These are phyloP conservation scores for Muntiacus reevesi DNA, from an alignment of 2,113 vertebrate species.

Conservation along the genomic window DNA sequence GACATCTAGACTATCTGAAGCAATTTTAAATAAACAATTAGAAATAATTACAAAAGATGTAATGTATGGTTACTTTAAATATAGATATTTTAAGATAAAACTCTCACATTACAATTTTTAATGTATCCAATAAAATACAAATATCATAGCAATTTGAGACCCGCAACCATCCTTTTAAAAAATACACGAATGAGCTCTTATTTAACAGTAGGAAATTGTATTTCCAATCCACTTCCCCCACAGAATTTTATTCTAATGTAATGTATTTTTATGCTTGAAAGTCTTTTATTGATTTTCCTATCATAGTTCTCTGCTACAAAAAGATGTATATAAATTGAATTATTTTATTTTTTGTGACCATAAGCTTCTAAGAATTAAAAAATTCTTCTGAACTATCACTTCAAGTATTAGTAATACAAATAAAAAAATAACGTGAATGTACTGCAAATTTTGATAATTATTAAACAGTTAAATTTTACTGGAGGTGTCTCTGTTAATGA, in stretches of 20 bases:
- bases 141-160: constrained; percentile 52
- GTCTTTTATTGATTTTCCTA: constrained; percentile 74
- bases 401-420: constrained; percentile 35
- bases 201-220: constrained; percentile 71
- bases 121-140: constrained; percentile 51
- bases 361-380: constrained; percentile 40
- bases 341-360: constrained; percentile 34
- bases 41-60: not conserved
- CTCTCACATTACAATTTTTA: constrained; percentile 14
- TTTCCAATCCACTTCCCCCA: constrained; percentile 67
- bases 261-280: constrained; percentile 74
- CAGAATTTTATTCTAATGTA: constrained; percentile 67
- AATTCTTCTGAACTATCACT: constrained; percentile 20
- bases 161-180: constrained; percentile 41
- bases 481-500: not conserved
- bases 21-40: constrained; percentile 25
- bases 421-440: not conserved
- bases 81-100: constrained; percentile 27
- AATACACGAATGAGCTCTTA: constrained; percentile 59
- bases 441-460: not conserved
- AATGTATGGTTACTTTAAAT: constrained; percentile 19
- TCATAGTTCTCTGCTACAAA: constrained; percentile 60
- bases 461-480: not conserved
- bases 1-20: not conserved
- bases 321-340: constrained; percentile 64